These are phyloP conservation scores for Uloborus plumipes DNA, from an alignment of 2,888 invertebrate species.

Conservation along the genomic window DNA sequence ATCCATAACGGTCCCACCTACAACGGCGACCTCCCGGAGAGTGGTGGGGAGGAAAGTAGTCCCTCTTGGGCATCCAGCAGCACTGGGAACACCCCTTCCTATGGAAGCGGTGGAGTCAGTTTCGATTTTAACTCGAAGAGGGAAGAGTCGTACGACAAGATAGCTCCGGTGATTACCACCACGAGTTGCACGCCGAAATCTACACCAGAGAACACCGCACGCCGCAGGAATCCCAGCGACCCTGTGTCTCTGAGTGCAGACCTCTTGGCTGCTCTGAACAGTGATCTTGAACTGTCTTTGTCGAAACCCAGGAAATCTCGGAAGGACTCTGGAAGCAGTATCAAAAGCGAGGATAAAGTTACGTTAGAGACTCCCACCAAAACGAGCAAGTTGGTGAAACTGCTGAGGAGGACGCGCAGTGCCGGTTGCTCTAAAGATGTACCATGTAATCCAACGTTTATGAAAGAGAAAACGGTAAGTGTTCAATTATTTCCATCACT, in stretches of 20 bases:
- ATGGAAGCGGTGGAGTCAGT: slow-evolving; percentile 60
- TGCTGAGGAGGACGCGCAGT: slow-evolving; percentile 66
- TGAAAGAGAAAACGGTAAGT: slow-evolving; percentile 67
- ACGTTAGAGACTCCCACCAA: slow-evolving; percentile 36
- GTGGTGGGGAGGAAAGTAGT: slow-evolving; percentile 63
- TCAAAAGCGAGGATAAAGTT: slow-evolving; percentile 11
- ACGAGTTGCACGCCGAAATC: slow-evolving; percentile 41
- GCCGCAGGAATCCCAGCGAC: neutral
- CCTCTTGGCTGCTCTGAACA: slow-evolving; percentile 38
- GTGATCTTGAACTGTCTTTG: slow-evolving; percentile 15
- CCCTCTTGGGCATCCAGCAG: slow-evolving; percentile 67
- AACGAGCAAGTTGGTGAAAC: slow-evolving; percentile 60
- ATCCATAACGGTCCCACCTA: slow-evolving; percentile 2
- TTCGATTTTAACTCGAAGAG: slow-evolving; percentile 65
- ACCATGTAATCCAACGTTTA: slow-evolving; percentile 71
- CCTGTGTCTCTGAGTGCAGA: slow-evolving; percentile 13
- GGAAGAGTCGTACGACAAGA: slow-evolving; percentile 7
- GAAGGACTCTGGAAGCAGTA: slow-evolving; percentile 51
- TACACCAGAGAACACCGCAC: slow-evolving; percentile 27
- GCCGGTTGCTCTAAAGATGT: slow-evolving; percentile 72
- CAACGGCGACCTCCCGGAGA: slow-evolving; percentile 35
- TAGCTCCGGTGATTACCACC: slow-evolving; percentile 39
- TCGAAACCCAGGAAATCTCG: slow-evolving; percentile 37
- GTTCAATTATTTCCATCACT: neutral
- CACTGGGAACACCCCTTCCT: slow-evolving; percentile 67